Evolutionary conservation across 2,113 vertebrate species (phyloP), one percentile per base, ranked within the genome.

Genomic region (Tachuris rubrigastra): DNA sequence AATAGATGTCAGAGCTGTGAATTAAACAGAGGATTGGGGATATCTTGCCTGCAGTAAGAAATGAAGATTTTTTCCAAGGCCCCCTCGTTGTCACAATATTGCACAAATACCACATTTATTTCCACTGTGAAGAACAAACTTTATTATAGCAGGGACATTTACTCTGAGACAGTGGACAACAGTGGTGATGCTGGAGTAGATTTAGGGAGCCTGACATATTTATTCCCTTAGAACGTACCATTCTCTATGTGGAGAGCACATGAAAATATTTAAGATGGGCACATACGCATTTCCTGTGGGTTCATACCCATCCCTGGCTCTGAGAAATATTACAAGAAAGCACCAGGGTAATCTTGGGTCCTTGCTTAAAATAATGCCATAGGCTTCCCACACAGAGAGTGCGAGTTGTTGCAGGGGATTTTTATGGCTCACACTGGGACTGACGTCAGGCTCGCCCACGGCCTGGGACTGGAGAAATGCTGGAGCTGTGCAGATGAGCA

Each of bases 371-470:
- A 82, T 91, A 81, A 65, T 49, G 17, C 68, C 25, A 3, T 50
- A 60, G 78, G 88, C 80, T 88, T 95, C 95, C 95, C 62, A 77
- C 88, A 41, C 72, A 75, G 80, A 22, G 39, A 63, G 60, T 46
- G 37, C 42, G 35, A 53, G 42, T 66, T 80, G 52, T 92, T 87
- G 56, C 78, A 85, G 67, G 86, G 75, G 55, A 80, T 93, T 89
- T 74, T 35, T 76, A 14, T 67, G 78, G 81, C 71, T 93, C 89
- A 37, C 78, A 4, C 55, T 44, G 79, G 77, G 82, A 76, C 71
- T 80, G 83, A 92, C 6, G 22, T 97, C 90, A 90, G 39, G 42
- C 56, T 85, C 49, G 23, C 91, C 93, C 65, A 76, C 81, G 79
- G 74, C 88, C 73, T 47, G 37, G 59, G 65, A 77, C 86, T 80